A percentile compares a stretch with the other conserved stretches of the same genome.
phyloP scores from a whole-genome alignment of 2,797 vertebrate species.

The Tenualosa ilisha region DNA sequence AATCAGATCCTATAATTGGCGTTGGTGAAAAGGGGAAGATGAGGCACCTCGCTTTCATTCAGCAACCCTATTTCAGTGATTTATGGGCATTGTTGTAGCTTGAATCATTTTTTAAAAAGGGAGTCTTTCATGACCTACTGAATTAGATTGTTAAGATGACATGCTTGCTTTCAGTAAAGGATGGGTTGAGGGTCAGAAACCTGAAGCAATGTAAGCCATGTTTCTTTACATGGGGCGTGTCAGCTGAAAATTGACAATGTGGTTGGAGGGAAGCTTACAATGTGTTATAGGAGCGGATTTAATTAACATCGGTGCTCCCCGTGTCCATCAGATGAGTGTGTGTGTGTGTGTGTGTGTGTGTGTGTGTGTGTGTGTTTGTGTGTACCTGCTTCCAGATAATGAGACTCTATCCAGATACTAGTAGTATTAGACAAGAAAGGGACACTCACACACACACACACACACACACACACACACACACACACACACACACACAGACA shows the following conservation, averaged over 20 bases:
- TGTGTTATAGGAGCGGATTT: background rate
- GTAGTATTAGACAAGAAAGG: background rate
- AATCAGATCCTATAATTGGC: conserved; percentile 1
- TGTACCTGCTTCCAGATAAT: background rate
- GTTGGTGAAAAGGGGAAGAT: background rate
- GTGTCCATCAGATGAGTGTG: background rate
- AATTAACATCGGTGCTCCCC: background rate
- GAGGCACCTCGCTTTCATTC: background rate
- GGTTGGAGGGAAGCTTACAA: background rate
- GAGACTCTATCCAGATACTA: background rate
- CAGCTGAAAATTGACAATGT: background rate
- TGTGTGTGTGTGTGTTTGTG: background rate
- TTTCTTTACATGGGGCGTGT: background rate
- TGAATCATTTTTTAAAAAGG: background rate
- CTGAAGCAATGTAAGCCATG: background rate
- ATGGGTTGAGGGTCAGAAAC: background rate
- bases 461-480: no score
- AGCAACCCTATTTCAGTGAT: background rate
- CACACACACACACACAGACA: no score
- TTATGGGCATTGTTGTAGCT: background rate
- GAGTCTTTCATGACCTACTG: background rate
- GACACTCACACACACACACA: background rate
- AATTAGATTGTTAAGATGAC: conserved; percentile 1
- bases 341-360: background rate
- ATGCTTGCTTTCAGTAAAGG: background rate